Percentiles rank a stretch among this genome's conserved stretches.
Conservation (phyloP, 2,888 invertebrate genomes). For the Cheilosia vulpina region DNA sequence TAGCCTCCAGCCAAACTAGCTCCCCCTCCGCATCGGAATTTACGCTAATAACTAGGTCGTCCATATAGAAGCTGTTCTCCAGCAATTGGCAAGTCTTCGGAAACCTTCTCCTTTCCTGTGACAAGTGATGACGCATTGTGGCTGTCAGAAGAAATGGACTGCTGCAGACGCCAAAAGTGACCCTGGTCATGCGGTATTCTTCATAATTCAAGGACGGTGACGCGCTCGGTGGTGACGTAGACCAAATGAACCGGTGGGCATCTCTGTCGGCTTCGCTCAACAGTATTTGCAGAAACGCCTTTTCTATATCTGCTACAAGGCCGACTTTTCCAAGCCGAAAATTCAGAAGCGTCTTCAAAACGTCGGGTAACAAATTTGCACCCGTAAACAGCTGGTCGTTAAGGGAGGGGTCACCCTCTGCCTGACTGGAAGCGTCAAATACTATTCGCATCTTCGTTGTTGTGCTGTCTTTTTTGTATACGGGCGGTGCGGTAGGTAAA, state of each 20-base stretch:
- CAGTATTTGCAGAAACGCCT: not conserved
- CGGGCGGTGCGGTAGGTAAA: constrained; percentile 24
- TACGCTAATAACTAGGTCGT: constrained; percentile 27
- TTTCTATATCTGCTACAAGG: too few relatives aligned
- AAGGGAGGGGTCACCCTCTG: constrained; percentile 9
- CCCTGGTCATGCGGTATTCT: constrained; percentile 37
- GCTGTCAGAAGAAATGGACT: constrained; percentile 23
- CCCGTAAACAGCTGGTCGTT: constrained; percentile 34
- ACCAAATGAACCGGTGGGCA: constrained; percentile 12
- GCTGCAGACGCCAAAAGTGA: constrained; percentile 23
- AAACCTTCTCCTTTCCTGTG: not conserved
- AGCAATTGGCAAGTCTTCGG: constrained; percentile 10
- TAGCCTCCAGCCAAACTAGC: constrained; percentile 2
- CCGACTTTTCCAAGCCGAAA: constrained; percentile 24
- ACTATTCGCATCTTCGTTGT: constrained; percentile 33
- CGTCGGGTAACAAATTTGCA: constrained; percentile 40
- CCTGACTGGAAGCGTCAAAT: constrained; percentile 37
- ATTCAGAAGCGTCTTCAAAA: constrained; percentile 28
- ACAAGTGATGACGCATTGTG: constrained; percentile 10
- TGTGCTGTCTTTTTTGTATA: constrained; percentile 30
- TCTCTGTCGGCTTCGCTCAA: not conserved
- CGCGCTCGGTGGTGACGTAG: not conserved
- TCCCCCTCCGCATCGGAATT: constrained; percentile 16
- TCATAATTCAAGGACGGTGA: constrained; percentile 6
- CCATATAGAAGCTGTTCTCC: constrained; percentile 27